Conservation (phyloP, 2,888 invertebrate genomes). For the Odontocolon sp. region DNA sequence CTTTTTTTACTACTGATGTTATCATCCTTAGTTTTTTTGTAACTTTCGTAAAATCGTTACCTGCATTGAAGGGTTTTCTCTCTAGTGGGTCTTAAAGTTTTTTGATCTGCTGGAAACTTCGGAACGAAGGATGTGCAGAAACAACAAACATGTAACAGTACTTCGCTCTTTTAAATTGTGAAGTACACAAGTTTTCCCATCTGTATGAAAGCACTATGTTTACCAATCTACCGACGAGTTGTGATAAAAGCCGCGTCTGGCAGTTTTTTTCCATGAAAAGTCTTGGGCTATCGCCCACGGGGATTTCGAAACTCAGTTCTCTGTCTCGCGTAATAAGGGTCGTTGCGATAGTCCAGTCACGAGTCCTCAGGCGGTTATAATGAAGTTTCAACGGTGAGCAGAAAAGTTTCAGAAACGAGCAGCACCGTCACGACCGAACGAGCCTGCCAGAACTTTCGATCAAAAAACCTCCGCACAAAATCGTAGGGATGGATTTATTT, state of each 20-base stretch:
- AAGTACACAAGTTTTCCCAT: slow-evolving; percentile 13
- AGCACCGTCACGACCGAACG: not conserved
- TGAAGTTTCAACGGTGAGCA: slow-evolving; percentile 52
- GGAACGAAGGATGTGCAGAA: not conserved
- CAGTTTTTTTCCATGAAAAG: not conserved
- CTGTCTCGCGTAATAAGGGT: slow-evolving; percentile 15
- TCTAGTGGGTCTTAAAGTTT: too few relatives aligned
- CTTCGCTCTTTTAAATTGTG: slow-evolving; percentile 6
- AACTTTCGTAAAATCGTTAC: too few relatives aligned
- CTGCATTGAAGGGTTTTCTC: too few relatives aligned
- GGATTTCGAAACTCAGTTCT: slow-evolving; percentile 5
- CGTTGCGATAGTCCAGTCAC: slow-evolving; percentile 47
- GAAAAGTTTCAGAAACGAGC: slow-evolving; percentile 49
- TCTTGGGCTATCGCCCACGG: slow-evolving; percentile 10
- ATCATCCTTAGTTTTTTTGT: too few relatives aligned
- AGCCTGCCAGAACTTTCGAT: not conserved
- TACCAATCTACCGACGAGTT: not conserved
- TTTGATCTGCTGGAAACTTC: not conserved
- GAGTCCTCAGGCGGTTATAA: slow-evolving; percentile 56
- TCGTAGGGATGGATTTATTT: not conserved
- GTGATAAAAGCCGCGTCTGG: not conserved
- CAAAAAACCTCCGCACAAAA: not conserved
- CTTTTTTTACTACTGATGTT: too few relatives aligned
- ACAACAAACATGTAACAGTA: not conserved
- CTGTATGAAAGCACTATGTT: too few relatives aligned